These are phyloP conservation scores for Geopemphigus sp. DNA, from an alignment of 1,140 invertebrate species.

Conservation along the genomic window DNA sequence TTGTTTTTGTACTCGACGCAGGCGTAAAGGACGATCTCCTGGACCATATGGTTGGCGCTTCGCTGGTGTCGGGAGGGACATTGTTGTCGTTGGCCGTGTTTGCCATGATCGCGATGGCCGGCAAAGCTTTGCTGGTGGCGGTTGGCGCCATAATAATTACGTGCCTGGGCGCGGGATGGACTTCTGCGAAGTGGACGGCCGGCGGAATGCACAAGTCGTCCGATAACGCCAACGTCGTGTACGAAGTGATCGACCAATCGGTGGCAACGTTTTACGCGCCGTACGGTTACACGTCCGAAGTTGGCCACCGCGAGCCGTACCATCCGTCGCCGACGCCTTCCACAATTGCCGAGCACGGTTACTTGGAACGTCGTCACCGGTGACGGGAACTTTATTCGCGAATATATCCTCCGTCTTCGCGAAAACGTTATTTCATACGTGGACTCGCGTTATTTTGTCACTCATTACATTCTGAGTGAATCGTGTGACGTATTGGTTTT, in stretches of 20 bases:
- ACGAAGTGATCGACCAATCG: slow-evolving; percentile 78
- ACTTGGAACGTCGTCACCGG: neutral
- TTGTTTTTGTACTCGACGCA: too few relatives aligned
- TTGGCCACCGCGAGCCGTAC: slow-evolving; percentile 59
- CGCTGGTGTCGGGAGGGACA: slow-evolving; percentile 63
- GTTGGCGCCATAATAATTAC: slow-evolving; percentile 74
- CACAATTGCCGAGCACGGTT: neutral
- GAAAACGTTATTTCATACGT: too few relatives aligned
- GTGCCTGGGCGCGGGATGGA: slow-evolving; percentile 57
- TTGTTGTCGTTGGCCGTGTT: slow-evolving; percentile 71
- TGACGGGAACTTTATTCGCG: neutral
- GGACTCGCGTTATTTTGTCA: too few relatives aligned
- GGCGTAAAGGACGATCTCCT: slow-evolving; percentile 56
- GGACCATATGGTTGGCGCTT: slow-evolving; percentile 56
- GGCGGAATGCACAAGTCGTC: slow-evolving; percentile 56
- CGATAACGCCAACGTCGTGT: slow-evolving; percentile 68
- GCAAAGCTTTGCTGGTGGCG: slow-evolving; percentile 78
- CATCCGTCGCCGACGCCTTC: neutral
- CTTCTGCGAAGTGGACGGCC: too few relatives aligned
- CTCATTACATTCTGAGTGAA: too few relatives aligned
- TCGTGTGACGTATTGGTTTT: too few relatives aligned
- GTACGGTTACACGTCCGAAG: slow-evolving; percentile 68
- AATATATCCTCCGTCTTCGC: neutral
- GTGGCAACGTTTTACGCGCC: too few relatives aligned
- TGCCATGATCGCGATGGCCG: slow-evolving; percentile 70